phyloP scores from a whole-genome alignment of 1,140 invertebrate species.

The Euwallacea fornicatus region DNA sequence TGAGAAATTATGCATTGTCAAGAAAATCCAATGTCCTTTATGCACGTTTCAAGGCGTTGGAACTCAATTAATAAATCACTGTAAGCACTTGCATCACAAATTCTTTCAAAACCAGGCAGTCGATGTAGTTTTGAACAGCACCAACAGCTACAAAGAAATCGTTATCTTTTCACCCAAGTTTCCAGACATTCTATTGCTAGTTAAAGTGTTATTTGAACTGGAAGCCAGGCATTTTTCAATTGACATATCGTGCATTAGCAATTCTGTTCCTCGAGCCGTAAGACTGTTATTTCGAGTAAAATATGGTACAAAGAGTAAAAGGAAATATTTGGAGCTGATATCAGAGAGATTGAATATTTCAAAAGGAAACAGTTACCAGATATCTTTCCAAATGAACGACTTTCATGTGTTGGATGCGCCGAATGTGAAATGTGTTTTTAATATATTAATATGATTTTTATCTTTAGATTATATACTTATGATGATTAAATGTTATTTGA shows the following conservation, averaged over 20 bases:
- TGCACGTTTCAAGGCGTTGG: conserved; percentile 6
- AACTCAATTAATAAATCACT: conserved; percentile 14
- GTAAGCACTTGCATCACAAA: conserved; percentile 1
- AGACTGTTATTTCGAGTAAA: not conserved
- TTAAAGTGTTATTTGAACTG: not conserved
- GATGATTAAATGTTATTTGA: no score
- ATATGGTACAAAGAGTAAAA: not conserved
- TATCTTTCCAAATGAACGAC: not conserved
- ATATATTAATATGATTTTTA: not conserved
- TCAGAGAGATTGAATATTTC: conserved; percentile 2
- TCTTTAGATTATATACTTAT: no score
- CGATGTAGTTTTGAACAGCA: not conserved
- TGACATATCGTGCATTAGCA: not conserved
- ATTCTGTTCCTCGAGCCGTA: not conserved
- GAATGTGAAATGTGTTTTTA: not conserved
- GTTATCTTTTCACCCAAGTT: not conserved
- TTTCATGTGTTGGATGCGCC: not conserved
- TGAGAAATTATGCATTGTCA: not conserved
- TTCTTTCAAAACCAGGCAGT: conserved; percentile 3
- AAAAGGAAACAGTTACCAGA: not conserved
- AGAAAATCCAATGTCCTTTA: not conserved
- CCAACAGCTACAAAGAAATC: not conserved
- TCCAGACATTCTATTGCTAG: not conserved
- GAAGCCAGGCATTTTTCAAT: not conserved
- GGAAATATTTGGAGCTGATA: not conserved